Evolutionary conservation across 2,113 vertebrate genomes (phyloP), one percentile per base, ranked within the genome.

Genomic region (Suricata suricatta): DNA sequence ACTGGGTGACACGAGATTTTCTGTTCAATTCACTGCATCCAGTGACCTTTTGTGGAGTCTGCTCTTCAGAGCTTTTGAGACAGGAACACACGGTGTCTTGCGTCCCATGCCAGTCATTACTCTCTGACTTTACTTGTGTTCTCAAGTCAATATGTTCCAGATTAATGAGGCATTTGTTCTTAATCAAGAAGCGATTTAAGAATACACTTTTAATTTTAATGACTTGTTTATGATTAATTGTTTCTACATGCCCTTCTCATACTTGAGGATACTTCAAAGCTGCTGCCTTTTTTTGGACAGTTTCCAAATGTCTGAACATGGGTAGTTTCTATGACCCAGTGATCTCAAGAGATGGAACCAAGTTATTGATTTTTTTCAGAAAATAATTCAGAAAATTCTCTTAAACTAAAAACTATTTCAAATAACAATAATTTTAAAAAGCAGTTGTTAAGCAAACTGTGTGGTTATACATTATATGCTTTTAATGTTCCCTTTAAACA

Each of bases 101-200:
- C 97, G 96, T 97, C 97, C 97, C 69, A 16, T 98, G 97, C 97
- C 44, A 54, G 96, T 95, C 98, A 98, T 98, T 98, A 96, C 94
- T 98, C 98, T 98, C 97, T 98, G 98, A 98, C 98, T 98, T 98
- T 93, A 98, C 98, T 98, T 98, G 90, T 98, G 97, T 98, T 98
- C 98, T 96, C 96, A 97, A 98, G 96, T 98, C 89, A 96, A 50
- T 98, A 77, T 97, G 98, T 98, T 98, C 97, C 98, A 98, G 98
- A 99, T 98, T 99, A 99, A 99, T 99, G 99, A 99, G 98, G 98
- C 98, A 98, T 99, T 99, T 99, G 98, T 99, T 99, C 98, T 99
- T 97, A 98, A 98, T 98, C 98, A 99, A 98, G 97, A 98, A 98
- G 98, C 97, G 98, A 98, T 98, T 99, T 98, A 98, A 99, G 97